These are phyloP conservation scores for Crotophaga sulcirostris DNA, from an alignment of 2,113 vertebrate genomes.

Conservation along the genomic window DNA sequence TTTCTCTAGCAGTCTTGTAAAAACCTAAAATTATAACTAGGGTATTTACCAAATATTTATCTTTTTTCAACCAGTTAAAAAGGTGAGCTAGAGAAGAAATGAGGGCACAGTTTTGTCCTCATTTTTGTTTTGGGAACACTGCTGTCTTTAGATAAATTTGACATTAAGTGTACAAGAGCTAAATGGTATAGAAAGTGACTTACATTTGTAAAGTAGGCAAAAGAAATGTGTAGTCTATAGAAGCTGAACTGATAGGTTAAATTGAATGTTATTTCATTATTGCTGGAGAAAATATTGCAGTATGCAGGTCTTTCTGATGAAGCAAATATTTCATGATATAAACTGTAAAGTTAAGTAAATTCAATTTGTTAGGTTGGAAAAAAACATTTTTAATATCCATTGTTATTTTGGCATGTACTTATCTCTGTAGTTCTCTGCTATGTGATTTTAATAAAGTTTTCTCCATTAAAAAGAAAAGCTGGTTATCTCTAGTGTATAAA, in stretches of 20 bases:
- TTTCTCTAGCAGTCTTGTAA: background rate
- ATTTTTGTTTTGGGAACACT: background rate
- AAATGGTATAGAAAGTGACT: background rate
- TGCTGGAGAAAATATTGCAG: background rate
- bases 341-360: background rate
- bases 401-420: background rate
- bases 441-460: conserved; percentile 19
- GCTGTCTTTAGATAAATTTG: background rate
- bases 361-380: background rate
- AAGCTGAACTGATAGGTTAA: background rate
- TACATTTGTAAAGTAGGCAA: background rate
- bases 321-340: background rate
- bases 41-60: background rate
- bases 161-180: background rate
- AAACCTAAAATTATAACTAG: background rate
- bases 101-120: background rate
- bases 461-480: conserved; percentile 12
- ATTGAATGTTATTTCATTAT: background rate
- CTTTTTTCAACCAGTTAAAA: background rate
- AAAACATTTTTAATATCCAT: background rate
- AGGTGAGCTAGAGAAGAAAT: background rate
- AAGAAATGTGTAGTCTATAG: background rate
- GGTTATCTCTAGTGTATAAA: background rate
- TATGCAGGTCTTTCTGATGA: background rate
- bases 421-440: conserved; percentile 2